Evolutionary conservation across 2,797 vertebrate species (phyloP).

Genomic region (Avahi laniger): DNA sequence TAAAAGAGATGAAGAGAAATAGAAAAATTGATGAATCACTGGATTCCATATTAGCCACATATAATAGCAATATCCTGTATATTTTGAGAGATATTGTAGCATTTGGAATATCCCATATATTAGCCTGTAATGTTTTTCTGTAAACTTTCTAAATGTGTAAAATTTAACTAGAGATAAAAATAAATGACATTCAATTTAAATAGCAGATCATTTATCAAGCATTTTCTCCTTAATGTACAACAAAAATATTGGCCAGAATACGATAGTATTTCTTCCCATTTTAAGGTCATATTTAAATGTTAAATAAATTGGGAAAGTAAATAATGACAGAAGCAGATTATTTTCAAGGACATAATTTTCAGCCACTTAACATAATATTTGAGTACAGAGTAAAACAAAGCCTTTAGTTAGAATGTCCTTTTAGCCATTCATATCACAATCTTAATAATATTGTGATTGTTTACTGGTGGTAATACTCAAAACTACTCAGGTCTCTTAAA

Average conservation of each 20-base stretch:
- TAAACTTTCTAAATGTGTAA: slow-evolving; percentile 57
- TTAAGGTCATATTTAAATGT: slow-evolving; percentile 1
- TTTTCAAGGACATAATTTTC: slow-evolving; percentile 33
- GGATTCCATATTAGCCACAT: slow-evolving; percentile 81
- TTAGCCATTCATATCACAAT: not conserved
- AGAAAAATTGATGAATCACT: slow-evolving; percentile 88
- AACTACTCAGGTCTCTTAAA: not conserved
- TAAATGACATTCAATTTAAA: slow-evolving; percentile 7
- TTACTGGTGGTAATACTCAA: not conserved
- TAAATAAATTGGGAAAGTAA: slow-evolving; percentile 32
- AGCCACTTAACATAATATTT: not conserved
- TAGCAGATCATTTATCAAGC: slow-evolving; percentile 17
- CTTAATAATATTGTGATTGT: not conserved
- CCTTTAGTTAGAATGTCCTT: not conserved
- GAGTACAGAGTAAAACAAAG: not conserved
- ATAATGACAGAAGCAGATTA: slow-evolving; percentile 10
- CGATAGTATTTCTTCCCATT: slow-evolving; percentile 32
- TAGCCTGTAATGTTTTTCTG: not conserved
- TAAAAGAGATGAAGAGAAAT: slow-evolving; percentile 90
- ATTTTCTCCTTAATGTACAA: not conserved
- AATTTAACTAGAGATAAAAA: slow-evolving; percentile 54
- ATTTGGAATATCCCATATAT: slow-evolving; percentile 35
- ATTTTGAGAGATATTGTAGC: slow-evolving; percentile 64
- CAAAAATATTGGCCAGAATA: not conserved
- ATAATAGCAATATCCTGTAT: slow-evolving; percentile 80